These are phyloP conservation scores for Halichoeres trimaculatus DNA, from an alignment of 2,113 vertebrate genomes.

Conservation along the genomic window DNA sequence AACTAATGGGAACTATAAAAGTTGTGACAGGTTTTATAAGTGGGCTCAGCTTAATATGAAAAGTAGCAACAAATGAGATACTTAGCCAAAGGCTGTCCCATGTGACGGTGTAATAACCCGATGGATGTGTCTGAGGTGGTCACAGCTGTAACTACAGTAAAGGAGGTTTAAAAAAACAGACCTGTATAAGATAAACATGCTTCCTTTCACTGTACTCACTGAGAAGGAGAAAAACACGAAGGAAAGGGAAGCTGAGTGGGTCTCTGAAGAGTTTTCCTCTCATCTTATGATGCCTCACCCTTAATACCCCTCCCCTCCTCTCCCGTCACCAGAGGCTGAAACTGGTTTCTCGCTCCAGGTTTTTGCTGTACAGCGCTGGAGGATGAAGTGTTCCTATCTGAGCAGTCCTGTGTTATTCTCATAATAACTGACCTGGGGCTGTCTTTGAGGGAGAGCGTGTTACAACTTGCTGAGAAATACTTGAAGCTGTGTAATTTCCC, in stretches of 20 bases:
- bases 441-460: slow-evolving; percentile 33
- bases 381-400: slow-evolving; percentile 35
- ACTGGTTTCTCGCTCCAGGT: slow-evolving; percentile 14
- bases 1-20: too few species aligned
- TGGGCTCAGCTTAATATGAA: background rate
- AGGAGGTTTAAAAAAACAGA: background rate
- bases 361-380: slow-evolving; percentile 42
- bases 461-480: slow-evolving; percentile 19
- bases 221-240: slow-evolving; percentile 10
- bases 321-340: slow-evolving; percentile 35
- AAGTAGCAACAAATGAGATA: background rate
- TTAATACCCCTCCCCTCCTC: slow-evolving; percentile 20
- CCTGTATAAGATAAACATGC: background rate
- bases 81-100: background rate
- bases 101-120: too few species aligned
- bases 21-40: too few species aligned
- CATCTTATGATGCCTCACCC: slow-evolving; percentile 4
- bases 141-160: background rate
- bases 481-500: slow-evolving; percentile 23
- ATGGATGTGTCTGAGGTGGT: background rate
- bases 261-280: slow-evolving; percentile 29
- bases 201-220: background rate
- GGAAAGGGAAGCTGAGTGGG: slow-evolving; percentile 1
- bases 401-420: slow-evolving; percentile 43
- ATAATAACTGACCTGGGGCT: slow-evolving; percentile 48